These are phyloP conservation scores for Hydroisotoma schaefferi DNA, from an alignment of 2,888 invertebrate species.

Conservation along the genomic window DNA sequence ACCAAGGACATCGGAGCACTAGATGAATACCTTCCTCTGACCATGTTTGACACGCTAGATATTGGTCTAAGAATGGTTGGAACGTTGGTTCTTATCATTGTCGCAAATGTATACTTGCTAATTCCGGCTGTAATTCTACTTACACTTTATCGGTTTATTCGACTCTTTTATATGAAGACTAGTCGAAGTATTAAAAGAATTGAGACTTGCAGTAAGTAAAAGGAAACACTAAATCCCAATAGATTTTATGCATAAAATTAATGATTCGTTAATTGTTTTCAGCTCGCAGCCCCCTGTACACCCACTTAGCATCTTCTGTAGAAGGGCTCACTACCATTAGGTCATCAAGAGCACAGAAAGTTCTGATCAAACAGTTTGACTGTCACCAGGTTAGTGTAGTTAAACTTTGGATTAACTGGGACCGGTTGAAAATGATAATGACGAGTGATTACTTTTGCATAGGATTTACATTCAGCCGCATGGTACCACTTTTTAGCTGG, in stretches of 20 bases:
- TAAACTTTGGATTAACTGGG: no score
- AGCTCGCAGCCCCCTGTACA: constrained; percentile 94
- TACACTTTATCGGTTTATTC: constrained; percentile 52
- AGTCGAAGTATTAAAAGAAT: constrained; percentile 56
- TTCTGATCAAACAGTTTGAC: constrained; percentile 73
- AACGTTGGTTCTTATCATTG: constrained; percentile 54
- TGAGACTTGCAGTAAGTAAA: constrained; percentile 55
- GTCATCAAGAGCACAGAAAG: constrained; percentile 76
- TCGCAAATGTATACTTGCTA: constrained; percentile 53
- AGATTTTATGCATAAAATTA: not conserved
- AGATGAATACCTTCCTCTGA: constrained; percentile 67
- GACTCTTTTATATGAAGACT: constrained; percentile 54
- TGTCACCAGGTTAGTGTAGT: constrained; percentile 59
- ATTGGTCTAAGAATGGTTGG: constrained; percentile 55
- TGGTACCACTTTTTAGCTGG: constrained; percentile 87
- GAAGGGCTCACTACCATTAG: constrained; percentile 89
- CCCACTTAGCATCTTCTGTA: constrained; percentile 77
- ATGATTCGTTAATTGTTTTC: constrained; percentile 30
- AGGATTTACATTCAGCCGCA: constrained; percentile 72
- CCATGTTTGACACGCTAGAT: constrained; percentile 60
- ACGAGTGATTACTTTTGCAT: constrained; percentile 6
- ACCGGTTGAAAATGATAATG: not conserved
- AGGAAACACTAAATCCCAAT: not conserved
- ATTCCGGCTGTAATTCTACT: constrained; percentile 52
- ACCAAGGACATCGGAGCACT: constrained; percentile 79